These are phyloP conservation scores for Eulemur mongoz DNA, from an alignment of 2,797 vertebrate genomes.

Conservation along the genomic window DNA sequence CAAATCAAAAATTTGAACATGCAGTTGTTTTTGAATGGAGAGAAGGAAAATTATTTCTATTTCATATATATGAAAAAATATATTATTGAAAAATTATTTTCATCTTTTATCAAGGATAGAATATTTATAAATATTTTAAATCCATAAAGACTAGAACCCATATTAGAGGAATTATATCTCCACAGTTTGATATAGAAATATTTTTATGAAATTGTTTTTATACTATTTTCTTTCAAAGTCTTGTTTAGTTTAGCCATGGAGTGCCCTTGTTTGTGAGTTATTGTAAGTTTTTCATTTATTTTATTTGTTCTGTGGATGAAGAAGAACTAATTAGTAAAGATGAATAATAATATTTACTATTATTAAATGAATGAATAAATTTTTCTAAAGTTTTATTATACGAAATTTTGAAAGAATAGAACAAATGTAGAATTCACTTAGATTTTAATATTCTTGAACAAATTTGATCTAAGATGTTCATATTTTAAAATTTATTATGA, in stretches of 20 bases:
- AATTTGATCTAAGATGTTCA: not conserved
- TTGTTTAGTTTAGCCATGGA: not conserved
- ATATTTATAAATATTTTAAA: not conserved
- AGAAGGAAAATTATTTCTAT: not conserved
- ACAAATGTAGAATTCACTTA: not conserved
- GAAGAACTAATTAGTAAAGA: not conserved
- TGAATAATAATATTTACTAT: not conserved
- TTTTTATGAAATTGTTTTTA: not conserved
- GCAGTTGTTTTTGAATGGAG: not conserved
- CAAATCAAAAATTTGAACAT: not conserved
- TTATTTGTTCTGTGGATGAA: not conserved
- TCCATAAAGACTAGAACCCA: not conserved
- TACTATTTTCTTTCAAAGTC: not conserved
- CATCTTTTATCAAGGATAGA: not conserved
- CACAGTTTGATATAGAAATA: not conserved
- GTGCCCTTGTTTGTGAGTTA: not conserved
- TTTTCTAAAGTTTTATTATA: conserved; percentile 6
- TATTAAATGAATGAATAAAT: not conserved
- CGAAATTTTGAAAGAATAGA: not conserved
- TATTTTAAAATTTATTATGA: not conserved
- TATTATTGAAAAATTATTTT: not conserved
- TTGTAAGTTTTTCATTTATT: not conserved
- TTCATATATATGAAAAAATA: not conserved
- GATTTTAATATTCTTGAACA: not conserved
- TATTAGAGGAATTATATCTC: not conserved